These are phyloP conservation scores for Oxygymnocypris stewartii DNA, from an alignment of 2,113 vertebrate species.

Conservation along the genomic window DNA sequence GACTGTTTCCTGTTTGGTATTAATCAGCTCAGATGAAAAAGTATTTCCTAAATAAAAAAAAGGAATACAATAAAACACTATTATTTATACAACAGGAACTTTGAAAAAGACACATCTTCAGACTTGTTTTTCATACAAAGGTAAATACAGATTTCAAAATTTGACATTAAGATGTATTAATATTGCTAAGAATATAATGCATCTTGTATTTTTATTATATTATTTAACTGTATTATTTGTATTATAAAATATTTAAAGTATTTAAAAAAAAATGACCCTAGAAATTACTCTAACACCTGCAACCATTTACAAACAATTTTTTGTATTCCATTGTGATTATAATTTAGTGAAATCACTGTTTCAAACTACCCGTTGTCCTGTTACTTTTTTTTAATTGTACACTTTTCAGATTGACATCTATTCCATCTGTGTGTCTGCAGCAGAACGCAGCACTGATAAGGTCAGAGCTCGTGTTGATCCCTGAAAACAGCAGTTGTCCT, in stretches of 20 bases:
- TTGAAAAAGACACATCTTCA: not conserved
- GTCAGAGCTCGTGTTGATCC: not conserved
- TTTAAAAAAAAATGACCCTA: not conserved
- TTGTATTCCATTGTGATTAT: not conserved
- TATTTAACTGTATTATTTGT: not conserved
- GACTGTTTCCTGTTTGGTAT: constrained; percentile 70
- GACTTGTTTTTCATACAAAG: not conserved
- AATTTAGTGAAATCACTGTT: not conserved
- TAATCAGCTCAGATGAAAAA: constrained; percentile 66
- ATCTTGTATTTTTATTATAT: not conserved
- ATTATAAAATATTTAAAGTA: too few relatives aligned
- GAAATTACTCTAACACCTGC: not conserved
- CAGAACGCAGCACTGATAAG: not conserved
- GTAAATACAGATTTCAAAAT: not conserved
- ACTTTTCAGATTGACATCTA: not conserved
- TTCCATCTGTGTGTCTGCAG: not conserved
- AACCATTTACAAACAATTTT: not conserved
- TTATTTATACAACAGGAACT: not conserved
- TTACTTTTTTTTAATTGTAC: not conserved
- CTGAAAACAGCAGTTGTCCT: constrained; percentile 35
- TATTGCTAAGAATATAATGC: not conserved
- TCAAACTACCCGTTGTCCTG: not conserved
- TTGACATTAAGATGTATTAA: not conserved
- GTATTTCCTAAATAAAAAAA: constrained; percentile 52
- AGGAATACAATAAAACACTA: not conserved